Base-by-base conservation (phyloP, 2,888 invertebrate genomes). In the Drosophila bunnanda region DNA sequence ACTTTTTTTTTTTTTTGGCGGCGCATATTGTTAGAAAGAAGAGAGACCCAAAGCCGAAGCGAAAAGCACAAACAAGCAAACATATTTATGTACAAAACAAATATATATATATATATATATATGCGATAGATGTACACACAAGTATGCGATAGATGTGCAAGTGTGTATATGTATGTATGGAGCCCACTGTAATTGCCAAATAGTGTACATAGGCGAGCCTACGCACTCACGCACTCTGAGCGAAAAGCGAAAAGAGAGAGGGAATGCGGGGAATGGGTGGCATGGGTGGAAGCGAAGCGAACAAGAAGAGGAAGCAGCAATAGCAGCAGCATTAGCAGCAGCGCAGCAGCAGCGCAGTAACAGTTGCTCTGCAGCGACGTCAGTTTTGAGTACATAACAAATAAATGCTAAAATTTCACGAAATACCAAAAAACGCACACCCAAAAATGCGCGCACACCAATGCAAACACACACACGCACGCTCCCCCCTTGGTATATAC, bases 341-440 rank as follows among this genome's bases (percentile, higher is more conserved):
- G 60, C 52, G 56, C 34, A 58, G 68, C 65, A 61, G 62, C 76
- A 65, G 67, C 62, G 59, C 32, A 36, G 52, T 59, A 57, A 56
- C 69, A 62, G 59, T 75, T 59, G 50, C 78, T 59, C 43, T 58
- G 65, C 61, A 61, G 61, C 75, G 60, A 68, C 77, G 70, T 54
- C 80, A 70, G 65, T 77, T 77, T 66, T 72, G 70, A 80, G 85
- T 81, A 86, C 88, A 86, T 88, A 88, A 83, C 88, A 88, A 83
- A 87, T 84, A 84, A 88, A 88, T 88, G 84, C 87, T 84, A 88
- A 87, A 86, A 87, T 82, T 88, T 82, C 78, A 80, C 81, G 72
- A 74, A 76, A 79, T 59, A 70, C 75, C 70, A 83, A 81, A 64
- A 84, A 88, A 80, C 77, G 75, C 85, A 80, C 78, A 78, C 78